Evolutionary conservation across 1,140 invertebrate species (phyloP).

Genomic region (Atta texana): DNA sequence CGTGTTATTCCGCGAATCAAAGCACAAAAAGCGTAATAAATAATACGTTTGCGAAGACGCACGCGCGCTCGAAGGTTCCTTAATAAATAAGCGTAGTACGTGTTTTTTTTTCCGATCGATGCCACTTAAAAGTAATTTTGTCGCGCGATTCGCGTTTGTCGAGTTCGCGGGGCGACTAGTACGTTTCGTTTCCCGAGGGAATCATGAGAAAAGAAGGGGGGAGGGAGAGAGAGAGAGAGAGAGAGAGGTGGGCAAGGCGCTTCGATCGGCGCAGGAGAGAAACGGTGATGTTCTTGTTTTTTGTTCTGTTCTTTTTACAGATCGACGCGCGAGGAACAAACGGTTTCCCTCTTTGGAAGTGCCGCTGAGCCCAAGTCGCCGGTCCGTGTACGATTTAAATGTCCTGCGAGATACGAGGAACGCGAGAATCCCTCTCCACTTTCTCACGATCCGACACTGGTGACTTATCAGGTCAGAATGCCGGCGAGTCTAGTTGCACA

Average conservation of each 20-base stretch:
- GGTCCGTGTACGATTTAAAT: conserved; percentile 69
- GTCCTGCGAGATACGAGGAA: conserved; percentile 55
- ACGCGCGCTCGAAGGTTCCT: background rate
- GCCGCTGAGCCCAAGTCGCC: background rate
- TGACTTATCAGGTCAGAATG: conserved; percentile 85
- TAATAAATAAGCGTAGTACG: conserved; percentile 71
- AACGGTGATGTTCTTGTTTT: background rate
- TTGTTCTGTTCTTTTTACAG: background rate
- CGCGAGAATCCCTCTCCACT: conserved; percentile 57
- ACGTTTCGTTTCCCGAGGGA: conserved; percentile 30
- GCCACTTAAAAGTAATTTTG: conserved; percentile 13
- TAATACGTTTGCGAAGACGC: conserved; percentile 9
- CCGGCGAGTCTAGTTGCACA: conserved; percentile 65
- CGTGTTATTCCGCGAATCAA: conserved; percentile 22
- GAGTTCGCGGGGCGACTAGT: background rate
- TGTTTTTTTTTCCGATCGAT: background rate
- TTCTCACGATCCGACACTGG: conserved; percentile 83
- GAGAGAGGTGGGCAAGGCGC: background rate
- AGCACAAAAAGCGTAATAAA: conserved; percentile 54
- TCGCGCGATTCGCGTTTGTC: conserved; percentile 41
- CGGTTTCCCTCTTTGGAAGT: conserved; percentile 8
- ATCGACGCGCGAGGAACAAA: conserved; percentile 7
- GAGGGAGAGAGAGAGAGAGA: conserved; percentile 19
- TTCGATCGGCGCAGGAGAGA: background rate
- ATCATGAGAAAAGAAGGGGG: conserved; percentile 7